Conservation (phyloP, 1,140 invertebrate species). For the Drosophila oshimai region DNA sequence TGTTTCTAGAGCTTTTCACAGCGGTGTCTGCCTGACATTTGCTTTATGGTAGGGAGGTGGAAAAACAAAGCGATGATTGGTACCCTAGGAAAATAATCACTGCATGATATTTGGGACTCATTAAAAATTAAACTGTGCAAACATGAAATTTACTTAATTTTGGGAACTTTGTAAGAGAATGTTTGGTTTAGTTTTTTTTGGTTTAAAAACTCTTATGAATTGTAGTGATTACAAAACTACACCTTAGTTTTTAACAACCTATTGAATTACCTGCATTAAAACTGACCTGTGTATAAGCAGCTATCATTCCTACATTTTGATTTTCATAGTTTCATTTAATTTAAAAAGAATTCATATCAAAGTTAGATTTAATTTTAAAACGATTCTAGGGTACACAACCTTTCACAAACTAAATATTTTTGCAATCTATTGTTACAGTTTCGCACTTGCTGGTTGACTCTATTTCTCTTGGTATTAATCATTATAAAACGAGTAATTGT, state of each 20-base stretch:
- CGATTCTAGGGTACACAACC: constrained; percentile 2
- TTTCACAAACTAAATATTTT: not conserved
- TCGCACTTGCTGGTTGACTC: constrained; percentile 18
- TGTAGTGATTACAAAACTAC: too few relatives aligned
- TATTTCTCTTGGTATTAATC: constrained; percentile 19
- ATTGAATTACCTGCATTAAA: too few relatives aligned
- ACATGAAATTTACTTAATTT: too few relatives aligned
- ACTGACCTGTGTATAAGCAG: too few relatives aligned
- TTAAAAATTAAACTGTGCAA: constrained; percentile 5
- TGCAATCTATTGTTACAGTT: constrained; percentile 64
- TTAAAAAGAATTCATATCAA: too few relatives aligned
- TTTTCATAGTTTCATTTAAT: too few relatives aligned
- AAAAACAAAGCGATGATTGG: constrained; percentile 29
- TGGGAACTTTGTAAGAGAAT: too few relatives aligned
- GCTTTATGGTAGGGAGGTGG: not conserved
- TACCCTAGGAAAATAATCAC: constrained; percentile 26
- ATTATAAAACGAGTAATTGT: constrained; percentile 30
- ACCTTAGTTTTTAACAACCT: too few relatives aligned
- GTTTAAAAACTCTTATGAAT: too few relatives aligned
- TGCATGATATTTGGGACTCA: constrained; percentile 17
- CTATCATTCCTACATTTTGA: too few relatives aligned
- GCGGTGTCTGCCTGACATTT: constrained; percentile 3
- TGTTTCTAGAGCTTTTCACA: constrained; percentile 46
- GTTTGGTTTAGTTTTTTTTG: too few relatives aligned
- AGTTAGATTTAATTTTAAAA: not conserved